phyloP scores from a whole-genome alignment of 2,113 vertebrate species.

The Opisthocomus hoazin region DNA sequence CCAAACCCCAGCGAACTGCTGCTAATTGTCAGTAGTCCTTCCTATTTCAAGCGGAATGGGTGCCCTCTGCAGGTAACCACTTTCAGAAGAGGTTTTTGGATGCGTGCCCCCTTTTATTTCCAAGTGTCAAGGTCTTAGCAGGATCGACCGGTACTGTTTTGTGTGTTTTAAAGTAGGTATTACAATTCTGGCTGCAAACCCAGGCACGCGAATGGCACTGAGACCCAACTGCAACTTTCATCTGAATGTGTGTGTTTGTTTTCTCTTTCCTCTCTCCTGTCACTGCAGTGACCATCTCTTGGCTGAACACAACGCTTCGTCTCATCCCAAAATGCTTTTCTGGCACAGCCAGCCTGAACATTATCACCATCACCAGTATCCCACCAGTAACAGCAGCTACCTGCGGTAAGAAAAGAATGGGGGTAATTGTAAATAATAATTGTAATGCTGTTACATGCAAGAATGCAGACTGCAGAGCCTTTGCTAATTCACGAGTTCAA shows the following conservation, averaged over 20 bases:
- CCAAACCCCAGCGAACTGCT: not conserved
- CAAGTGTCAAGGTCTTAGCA: not conserved
- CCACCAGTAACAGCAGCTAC: conserved; percentile 45
- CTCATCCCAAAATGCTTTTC: conserved; percentile 73
- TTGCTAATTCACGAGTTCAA: not conserved
- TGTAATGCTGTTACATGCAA: not conserved
- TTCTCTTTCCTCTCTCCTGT: not conserved
- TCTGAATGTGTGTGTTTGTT: not conserved
- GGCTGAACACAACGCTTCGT: conserved; percentile 34
- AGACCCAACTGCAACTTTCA: not conserved
- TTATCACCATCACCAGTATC: conserved; percentile 63
- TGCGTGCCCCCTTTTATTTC: not conserved
- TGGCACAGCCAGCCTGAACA: conserved; percentile 79
- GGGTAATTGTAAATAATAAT: not conserved
- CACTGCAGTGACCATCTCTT: conserved; percentile 40
- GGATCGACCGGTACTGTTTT: accelerated
- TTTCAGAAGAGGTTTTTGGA: not conserved
- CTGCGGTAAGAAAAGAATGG: conserved; percentile 59
- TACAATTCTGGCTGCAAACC: not conserved
- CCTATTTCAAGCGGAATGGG: not conserved
- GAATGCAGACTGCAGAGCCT: not conserved
- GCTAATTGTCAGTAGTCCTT: not conserved
- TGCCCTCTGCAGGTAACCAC: conserved; percentile 48
- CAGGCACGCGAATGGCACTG: not conserved
- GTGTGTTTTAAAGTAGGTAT: not conserved